Base-by-base conservation (phyloP, 53 echinoderm and acorn worm genomes). In the Crossaster papposus region DNA sequence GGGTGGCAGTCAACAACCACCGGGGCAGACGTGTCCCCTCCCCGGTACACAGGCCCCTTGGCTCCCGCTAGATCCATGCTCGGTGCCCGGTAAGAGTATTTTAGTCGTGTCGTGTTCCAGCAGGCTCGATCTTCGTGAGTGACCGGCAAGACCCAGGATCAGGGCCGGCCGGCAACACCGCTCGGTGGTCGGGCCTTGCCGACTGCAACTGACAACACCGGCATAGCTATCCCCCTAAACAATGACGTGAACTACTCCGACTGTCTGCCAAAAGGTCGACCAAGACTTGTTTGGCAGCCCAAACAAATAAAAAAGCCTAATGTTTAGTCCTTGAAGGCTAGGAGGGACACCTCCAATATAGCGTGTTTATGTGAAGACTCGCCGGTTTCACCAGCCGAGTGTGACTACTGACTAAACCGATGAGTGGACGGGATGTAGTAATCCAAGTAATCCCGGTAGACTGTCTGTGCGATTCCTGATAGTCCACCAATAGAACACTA, bases 1-100 rank as follows among this genome's bases (percentile, higher is more conserved):
- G 77, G 76, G 51, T 55, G 62, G 62, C 34, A 87, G 24, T 87
- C 87, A 44, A 44, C 44, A 5, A 44, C 44, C 87, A 87, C 87
- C 58, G 77, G 76, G 87, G 34, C 77, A 18, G 72, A 22, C 36
- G 36, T 72, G 1, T 29, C 36, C 76, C 36, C 35, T 9, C 17
- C 55, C 62, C 87, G 76, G 75, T 62, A 62, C 23, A 24, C 17
- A 15, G 62, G 15, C 87, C 24, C 36, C 35, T 26, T 14, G 13
- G 54, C 31, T 17, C 87, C 87, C 62, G 33, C 32, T 26, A 53
- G 53, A 20, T 85, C 51, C 85, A 72, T 85, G 85, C 72, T 85
- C 85, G 53, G 30, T 73, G 14, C 85, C 28, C 85, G 55, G 62
- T 17, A 52, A 71, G n/a, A 18, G 34, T 18, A 18, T 81, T n/a